Base-by-base conservation (phyloP, 2,888 invertebrate species). In the Cantharis flavilabris region DNA sequence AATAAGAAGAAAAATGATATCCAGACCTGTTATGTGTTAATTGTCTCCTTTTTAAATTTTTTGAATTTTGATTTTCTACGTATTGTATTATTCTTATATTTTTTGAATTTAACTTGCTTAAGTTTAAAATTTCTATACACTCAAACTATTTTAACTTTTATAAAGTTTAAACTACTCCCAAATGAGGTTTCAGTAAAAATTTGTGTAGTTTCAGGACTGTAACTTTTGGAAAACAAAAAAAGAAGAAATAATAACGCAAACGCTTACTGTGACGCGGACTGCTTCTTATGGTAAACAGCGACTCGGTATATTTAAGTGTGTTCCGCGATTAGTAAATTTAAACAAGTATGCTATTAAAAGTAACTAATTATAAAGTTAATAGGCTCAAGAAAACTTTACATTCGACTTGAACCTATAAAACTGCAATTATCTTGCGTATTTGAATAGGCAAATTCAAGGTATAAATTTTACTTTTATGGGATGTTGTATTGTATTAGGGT, bases 401-500 rank as follows among this genome's bases (percentile, higher is more conserved):
- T 49, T n/a, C 49, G n/a, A 49, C 49, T 49, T 49, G 49, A 49
- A 49, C 49, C n/a, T n/a, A 49, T 49, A 49, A 49, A 49, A 49
- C 49, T 49, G 49, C 49, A 49, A 49, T 49, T 49, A 49, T 49
- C 49, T 49, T 49, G 49, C 49, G 49, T n/a, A 49, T n/a, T 49
- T 67, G 26, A 26, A 67, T 26, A 26, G 26, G 65, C 20, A 67
- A 67, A 67, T 67, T 67, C 65, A 26, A 23, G 65, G 65, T 67
- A 67, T 67, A 67, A 67, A 67, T 67, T 67, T 67, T 26, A 20
- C 65, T 67, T 67, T 67, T 67, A 67, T 67, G 20, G 26, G 26
- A 67, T 20, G 65, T 67, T 67, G 65, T 67, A 67, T 67, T 67
- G 65, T 67, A 67, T 67, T 67, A 67, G 20, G 65, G 65, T 67